A percentile compares a stretch with the other conserved stretches of the same genome.
These are phyloP conservation scores for Neotoxoptera formosana DNA, from an alignment of 1,140 invertebrate species.

Conservation along the genomic window DNA sequence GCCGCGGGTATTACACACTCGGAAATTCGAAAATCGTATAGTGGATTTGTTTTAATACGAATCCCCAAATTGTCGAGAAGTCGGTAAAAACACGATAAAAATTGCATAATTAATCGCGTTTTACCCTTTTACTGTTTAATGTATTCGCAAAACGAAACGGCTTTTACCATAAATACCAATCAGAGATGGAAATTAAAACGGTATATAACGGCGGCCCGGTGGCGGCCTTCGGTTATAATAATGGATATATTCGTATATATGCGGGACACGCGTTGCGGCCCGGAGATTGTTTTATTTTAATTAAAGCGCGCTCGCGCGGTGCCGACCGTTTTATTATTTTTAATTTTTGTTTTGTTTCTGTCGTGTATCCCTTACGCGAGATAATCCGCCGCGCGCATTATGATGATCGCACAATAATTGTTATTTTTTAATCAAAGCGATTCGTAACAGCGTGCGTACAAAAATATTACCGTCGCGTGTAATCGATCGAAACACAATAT, in stretches of 20 bases:
- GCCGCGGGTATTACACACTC: neutral
- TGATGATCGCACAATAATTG: neutral
- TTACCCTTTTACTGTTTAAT: neutral
- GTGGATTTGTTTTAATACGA: neutral
- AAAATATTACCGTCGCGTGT: neutral
- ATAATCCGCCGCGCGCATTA: neutral
- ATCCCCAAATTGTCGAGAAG: neutral
- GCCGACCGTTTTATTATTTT: neutral
- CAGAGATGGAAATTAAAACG: neutral
- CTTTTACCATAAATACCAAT: constrained; percentile 19
- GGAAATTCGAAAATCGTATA: neutral
- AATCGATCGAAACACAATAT: neutral
- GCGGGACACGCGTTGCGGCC: neutral
- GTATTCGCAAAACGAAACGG: neutral
- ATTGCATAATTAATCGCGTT: neutral
- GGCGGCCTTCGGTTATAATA: neutral
- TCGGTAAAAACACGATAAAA: neutral
- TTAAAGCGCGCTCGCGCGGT: neutral
- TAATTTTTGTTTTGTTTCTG: neutral
- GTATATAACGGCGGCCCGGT: neutral
- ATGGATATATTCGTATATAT: neutral
- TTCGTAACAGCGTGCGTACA: neutral
- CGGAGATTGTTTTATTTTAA: constrained; percentile 34
- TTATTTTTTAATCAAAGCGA: constrained; percentile 32
- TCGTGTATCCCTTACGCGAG: neutral